phyloP scores from a whole-genome alignment of 2,113 vertebrate species.

The Chaetops frenatus region DNA sequence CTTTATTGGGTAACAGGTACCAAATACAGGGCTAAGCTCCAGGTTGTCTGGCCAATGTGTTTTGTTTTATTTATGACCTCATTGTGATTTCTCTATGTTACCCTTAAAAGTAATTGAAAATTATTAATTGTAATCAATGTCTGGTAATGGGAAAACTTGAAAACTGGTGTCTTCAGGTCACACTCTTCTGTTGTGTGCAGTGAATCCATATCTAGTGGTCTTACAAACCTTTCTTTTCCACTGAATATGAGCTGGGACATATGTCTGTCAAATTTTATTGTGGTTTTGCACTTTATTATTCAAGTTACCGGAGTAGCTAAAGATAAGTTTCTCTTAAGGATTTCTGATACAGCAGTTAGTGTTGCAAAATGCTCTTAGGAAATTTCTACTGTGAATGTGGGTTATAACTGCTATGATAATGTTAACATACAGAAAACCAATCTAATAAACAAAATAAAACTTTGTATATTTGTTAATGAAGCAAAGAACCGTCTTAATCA shows the following conservation, averaged over 20 bases:
- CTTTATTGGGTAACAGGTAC: background rate
- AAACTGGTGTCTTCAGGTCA: conserved; percentile 5
- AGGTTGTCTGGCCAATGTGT: background rate
- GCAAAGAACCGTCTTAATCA: conserved; percentile 31
- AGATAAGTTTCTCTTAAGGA: background rate
- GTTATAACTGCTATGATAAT: conserved; percentile 1
- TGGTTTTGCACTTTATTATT: conserved; percentile 55
- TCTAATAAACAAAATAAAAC: conserved; percentile 52
- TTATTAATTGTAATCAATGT: background rate
- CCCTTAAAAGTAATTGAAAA: background rate
- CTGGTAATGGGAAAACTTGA: conserved; percentile 31
- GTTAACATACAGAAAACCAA: conserved; percentile 30
- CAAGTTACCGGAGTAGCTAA: background rate
- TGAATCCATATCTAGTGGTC: conserved; percentile 17
- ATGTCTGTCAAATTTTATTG: conserved; percentile 22
- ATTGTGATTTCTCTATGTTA: background rate
- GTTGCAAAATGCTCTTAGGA: background rate
- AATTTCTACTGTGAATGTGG: conserved; percentile 38
- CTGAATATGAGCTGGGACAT: background rate
- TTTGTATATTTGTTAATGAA: conserved; percentile 56
- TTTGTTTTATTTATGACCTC: background rate
- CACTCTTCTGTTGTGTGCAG: background rate
- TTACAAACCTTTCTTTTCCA: background rate
- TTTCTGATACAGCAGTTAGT: conserved; percentile 2
- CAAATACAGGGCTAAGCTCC: background rate